Conservation (phyloP, 1,140 invertebrate genomes). For the Drosophila sechellia region DNA sequence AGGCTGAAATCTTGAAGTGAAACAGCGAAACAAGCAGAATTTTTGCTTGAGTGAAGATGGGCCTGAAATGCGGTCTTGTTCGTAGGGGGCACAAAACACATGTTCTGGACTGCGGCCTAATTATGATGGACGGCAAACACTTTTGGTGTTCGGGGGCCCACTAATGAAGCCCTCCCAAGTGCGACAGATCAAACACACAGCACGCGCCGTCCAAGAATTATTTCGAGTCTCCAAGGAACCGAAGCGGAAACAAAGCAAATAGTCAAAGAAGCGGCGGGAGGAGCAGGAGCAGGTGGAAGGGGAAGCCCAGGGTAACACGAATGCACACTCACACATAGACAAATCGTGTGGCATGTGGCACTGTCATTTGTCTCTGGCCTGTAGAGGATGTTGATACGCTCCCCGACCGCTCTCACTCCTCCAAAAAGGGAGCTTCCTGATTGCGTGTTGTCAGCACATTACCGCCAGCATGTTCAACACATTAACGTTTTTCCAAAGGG, state of each 20-base stretch:
- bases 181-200: slow-evolving; percentile 63
- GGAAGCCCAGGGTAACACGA: slow-evolving; percentile 1
- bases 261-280: slow-evolving; percentile 27
- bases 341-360: slow-evolving; percentile 63
- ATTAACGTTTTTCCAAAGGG: slow-evolving; percentile 46
- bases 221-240: slow-evolving; percentile 39
- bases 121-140: slow-evolving; percentile 76
- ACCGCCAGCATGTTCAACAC: slow-evolving; percentile 75
- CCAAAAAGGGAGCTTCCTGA: slow-evolving; percentile 24
- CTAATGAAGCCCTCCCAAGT: slow-evolving; percentile 77
- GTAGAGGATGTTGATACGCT: slow-evolving; percentile 13
- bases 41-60: slow-evolving; percentile 27
- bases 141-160: slow-evolving; percentile 59
- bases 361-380: slow-evolving; percentile 72
- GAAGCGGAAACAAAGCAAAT: slow-evolving; percentile 59
- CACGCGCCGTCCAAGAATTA: slow-evolving; percentile 38
- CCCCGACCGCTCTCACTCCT: slow-evolving; percentile 3
- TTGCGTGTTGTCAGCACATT: slow-evolving; percentile 80
- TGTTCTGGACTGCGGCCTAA: slow-evolving; percentile 44
- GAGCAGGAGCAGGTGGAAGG: not conserved
- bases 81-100: slow-evolving; percentile 8
- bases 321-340: not conserved
- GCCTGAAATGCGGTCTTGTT: not conserved
- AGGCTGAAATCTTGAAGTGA: not conserved
- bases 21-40: slow-evolving; percentile 23